Evolutionary conservation across 1,140 invertebrate species (phyloP), one percentile per base, ranked within the genome.

Genomic region (Ostrea denselamellosa): DNA sequence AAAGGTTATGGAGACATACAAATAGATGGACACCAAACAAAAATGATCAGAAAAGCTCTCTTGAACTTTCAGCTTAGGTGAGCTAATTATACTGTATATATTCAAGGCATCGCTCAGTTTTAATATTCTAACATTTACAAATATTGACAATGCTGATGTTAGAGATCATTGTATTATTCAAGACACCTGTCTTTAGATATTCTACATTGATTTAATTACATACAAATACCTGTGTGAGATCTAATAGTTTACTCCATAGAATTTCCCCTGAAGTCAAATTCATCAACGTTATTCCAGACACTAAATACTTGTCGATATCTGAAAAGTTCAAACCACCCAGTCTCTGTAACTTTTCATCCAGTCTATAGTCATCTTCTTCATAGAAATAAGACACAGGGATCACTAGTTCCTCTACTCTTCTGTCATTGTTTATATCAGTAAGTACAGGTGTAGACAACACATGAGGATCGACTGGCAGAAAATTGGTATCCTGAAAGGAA

Each of bases 351-450:
- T 90, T 82, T 54, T 92, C 91, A n/a, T 90, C 85, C 34, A 88
- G 44, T 58, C 89, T 91, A 71, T 93, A 94, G 85, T 93, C 92
- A 83, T 93, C 92, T 56, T 92, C 89, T 83, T 93, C 92, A 90
- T 90, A 92, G 87, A 92, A 93, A 89, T 94, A 93, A 12, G 91
- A 92, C 8, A 93, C 92, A 77, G 93, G 91, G 62, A 94, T 88
- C 14, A 93, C 90, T 1, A 94, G 86, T 83, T 94, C 93, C 34
- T 93, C 91, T 28, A 91, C 54, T 77, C 68, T 85, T 10, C 89
- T 88, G 87, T 93, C 93, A 87, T 90, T 90, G 85, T 93, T 93
- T 0, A 94, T 52, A 86, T 94, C 93, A 54, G 90, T 90, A 22
- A 94, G 86, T 0, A 93, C 89, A 34, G 93, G 93, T 34, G 91